Evolutionary conservation across 2,797 vertebrate genomes (phyloP).

Genomic region (Tenualosa thibaudeaui): DNA sequence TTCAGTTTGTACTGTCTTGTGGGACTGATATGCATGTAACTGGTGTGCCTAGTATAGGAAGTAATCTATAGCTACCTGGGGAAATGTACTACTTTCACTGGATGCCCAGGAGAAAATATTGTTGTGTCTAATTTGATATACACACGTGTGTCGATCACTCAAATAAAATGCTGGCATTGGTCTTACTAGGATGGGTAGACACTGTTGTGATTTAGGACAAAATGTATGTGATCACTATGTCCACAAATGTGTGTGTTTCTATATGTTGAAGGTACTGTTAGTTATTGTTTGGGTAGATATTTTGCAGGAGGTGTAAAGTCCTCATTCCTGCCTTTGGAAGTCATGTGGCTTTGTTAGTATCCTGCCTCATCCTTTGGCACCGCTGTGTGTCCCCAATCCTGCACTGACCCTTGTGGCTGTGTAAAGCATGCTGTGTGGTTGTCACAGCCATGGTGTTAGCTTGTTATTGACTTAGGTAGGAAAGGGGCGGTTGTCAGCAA

Average conservation of each 20-base stretch:
- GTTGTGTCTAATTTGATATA: background rate
- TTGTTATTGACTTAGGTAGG: slow-evolving; percentile 45
- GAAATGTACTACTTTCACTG: background rate
- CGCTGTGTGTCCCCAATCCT: slow-evolving; percentile 34
- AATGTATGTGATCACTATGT: background rate
- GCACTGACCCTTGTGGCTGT: background rate
- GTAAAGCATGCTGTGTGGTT: background rate
- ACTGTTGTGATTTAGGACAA: background rate
- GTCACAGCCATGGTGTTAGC: slow-evolving; percentile 40
- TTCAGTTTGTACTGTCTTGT: background rate
- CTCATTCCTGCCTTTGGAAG: background rate
- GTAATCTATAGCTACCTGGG: background rate
- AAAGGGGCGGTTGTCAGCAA: slow-evolving; percentile 12
- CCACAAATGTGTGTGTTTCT: background rate
- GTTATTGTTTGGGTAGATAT: background rate
- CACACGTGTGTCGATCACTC: background rate
- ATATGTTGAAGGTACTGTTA: background rate
- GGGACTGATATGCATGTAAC: background rate
- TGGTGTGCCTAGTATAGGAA: background rate
- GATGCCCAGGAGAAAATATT: background rate
- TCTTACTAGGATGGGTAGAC: background rate
- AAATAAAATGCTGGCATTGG: background rate
- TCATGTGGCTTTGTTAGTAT: background rate
- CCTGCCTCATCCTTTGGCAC: slow-evolving; percentile 20
- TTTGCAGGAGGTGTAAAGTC: background rate